phyloP scores from a whole-genome alignment of 2,797 vertebrate species.

The Melanitta fusca region DNA sequence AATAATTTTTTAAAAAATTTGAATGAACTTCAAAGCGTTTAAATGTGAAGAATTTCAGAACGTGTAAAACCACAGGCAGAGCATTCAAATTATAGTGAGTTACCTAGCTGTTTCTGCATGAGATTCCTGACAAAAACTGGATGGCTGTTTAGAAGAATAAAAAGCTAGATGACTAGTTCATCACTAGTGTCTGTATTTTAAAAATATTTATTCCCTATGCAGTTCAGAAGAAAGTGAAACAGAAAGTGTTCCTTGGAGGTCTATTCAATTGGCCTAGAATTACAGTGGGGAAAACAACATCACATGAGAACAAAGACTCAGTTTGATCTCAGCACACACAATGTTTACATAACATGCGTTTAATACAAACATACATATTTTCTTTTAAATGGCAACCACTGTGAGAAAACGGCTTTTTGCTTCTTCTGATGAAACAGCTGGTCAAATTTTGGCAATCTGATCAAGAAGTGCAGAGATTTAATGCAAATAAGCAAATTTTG shows the following conservation, averaged over 20 bases:
- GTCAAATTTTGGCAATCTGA: not conserved
- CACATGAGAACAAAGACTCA: not conserved
- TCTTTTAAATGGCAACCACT: not conserved
- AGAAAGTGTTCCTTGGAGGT: not conserved
- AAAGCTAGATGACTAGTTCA: not conserved
- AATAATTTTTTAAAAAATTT: not conserved
- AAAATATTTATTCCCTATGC: not conserved
- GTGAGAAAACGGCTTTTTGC: not conserved
- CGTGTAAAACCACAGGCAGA: not conserved
- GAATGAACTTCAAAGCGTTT: no score
- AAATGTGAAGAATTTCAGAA: no score
- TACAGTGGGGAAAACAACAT: rapidly evolving
- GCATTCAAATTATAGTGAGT: not conserved
- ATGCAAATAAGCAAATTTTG: not conserved
- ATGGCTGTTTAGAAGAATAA: not conserved
- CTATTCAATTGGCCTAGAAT: not conserved
- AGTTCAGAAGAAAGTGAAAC: not conserved
- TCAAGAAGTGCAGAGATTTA: not conserved
- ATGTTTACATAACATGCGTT: not conserved
- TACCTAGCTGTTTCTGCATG: not conserved
- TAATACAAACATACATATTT: not conserved
- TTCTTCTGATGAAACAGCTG: not conserved
- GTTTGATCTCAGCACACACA: rapidly evolving
- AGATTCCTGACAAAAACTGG: not conserved
- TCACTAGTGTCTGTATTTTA: not conserved